Percentiles rank a stretch among this genome's conserved stretches.
Evolutionary conservation across 1,140 invertebrate genomes (phyloP).

Genomic region (Drosophila fuyamai): DNA sequence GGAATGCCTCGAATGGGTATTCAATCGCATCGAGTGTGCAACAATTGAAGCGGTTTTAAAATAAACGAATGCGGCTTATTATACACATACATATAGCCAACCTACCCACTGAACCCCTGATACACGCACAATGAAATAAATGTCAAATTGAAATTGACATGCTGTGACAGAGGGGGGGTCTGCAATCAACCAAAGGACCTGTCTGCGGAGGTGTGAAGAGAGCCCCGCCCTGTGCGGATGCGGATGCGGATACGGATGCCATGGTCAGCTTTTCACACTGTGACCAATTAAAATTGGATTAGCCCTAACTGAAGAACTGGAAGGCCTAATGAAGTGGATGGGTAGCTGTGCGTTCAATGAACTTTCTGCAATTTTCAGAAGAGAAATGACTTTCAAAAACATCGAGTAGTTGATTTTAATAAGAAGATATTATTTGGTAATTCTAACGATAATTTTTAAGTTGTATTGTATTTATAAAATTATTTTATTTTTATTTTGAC

Average conservation of each 20-base stretch:
- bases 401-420: no score
- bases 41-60: conserved; percentile 81
- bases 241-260: not conserved
- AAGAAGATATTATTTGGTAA: no score
- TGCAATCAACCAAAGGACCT: not conserved
- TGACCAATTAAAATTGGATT: conserved; percentile 43
- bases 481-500: no score
- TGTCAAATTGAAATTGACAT: conserved; percentile 79
- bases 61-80: conserved; percentile 82
- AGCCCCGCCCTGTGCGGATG: not conserved
- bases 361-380: not conserved
- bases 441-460: no score
- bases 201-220: conserved; percentile 13
- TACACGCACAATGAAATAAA: conserved; percentile 66
- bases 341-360: conserved; percentile 8
- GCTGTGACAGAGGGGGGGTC: conserved; percentile 53
- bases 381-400: not conserved
- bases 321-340: conserved; percentile 22
- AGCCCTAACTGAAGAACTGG: not conserved
- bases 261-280: conserved; percentile 35
- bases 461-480: no score
- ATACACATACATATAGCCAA: conserved; percentile 45
- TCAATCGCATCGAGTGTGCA: conserved; percentile 68
- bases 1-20: conserved; percentile 46
- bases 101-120: not conserved